These are phyloP conservation scores for Leucania comma DNA, from an alignment of 2,888 invertebrate species.

Conservation along the genomic window DNA sequence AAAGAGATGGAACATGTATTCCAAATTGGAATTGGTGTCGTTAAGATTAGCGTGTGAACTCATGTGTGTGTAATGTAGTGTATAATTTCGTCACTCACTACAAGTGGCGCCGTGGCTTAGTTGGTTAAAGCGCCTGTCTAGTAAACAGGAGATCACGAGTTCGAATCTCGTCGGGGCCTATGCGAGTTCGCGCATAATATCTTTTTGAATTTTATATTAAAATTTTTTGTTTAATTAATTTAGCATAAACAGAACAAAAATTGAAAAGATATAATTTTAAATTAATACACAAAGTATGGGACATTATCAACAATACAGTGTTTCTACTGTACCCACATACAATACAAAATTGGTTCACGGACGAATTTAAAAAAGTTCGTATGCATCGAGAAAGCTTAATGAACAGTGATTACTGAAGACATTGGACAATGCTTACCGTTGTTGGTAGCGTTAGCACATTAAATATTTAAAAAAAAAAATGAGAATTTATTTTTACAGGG, in stretches of 20 bases:
- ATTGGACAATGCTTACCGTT: conserved; percentile 41
- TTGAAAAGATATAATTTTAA: too few relatives aligned
- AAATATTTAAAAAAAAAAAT: not conserved
- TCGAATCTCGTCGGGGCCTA: conserved; percentile 89
- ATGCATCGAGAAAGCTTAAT: conserved; percentile 59
- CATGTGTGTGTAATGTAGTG: conserved; percentile 31
- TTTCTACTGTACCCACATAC: not conserved
- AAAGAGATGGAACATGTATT: conserved; percentile 37
- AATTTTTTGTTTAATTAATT: too few relatives aligned
- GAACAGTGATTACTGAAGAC: conserved; percentile 48
- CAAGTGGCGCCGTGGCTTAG: conserved; percentile 87
- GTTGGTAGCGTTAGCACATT: conserved; percentile 45
- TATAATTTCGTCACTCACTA: conserved; percentile 37
- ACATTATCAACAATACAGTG: too few relatives aligned
- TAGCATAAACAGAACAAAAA: too few relatives aligned
- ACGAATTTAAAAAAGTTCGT: conserved; percentile 53
- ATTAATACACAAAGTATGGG: too few relatives aligned
- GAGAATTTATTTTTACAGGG: not conserved
- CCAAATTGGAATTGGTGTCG: conserved; percentile 25
- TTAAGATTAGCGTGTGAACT: conserved; percentile 21
- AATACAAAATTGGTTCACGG: conserved; percentile 39
- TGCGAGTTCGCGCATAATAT: conserved; percentile 15
- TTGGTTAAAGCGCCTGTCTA: conserved; percentile 90
- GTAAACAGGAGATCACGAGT: conserved; percentile 90
- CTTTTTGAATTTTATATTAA: conserved; percentile 13